Conservation (phyloP, 2,797 vertebrate genomes). For the Argyrosomus regius region DNA sequence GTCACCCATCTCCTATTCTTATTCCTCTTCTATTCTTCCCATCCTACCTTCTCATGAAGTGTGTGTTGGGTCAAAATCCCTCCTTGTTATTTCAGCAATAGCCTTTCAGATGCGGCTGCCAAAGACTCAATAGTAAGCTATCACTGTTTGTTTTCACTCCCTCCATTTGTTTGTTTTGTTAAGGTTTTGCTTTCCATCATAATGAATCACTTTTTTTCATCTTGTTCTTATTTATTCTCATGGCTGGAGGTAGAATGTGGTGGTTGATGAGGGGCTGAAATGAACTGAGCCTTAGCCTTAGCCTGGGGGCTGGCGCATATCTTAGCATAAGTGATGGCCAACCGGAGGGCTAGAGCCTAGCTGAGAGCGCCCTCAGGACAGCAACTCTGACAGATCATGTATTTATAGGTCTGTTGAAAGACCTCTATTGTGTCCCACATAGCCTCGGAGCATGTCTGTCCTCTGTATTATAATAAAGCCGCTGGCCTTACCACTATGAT, state of each 20-base stretch:
- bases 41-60: not conserved
- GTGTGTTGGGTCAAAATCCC: slow-evolving; percentile 36
- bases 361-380: slow-evolving; percentile 84
- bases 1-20: slow-evolving; percentile 18
- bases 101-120: slow-evolving; percentile 64
- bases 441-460: slow-evolving; percentile 88
- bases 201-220: slow-evolving; percentile 84
- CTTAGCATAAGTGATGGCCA: slow-evolving; percentile 89
- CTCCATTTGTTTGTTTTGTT: slow-evolving; percentile 85
- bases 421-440: slow-evolving; percentile 90
- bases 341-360: slow-evolving; percentile 83
- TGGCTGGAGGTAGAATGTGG: slow-evolving; percentile 83
- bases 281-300: slow-evolving; percentile 87
- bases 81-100: slow-evolving; percentile 47
- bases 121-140: slow-evolving; percentile 66
- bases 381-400: slow-evolving; percentile 88
- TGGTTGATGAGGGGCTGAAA: slow-evolving; percentile 88
- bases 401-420: slow-evolving; percentile 91
- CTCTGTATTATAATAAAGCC: slow-evolving; percentile 89
- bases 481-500: slow-evolving; percentile 84
- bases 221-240: slow-evolving; percentile 86
- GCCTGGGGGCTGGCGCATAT: slow-evolving; percentile 84
- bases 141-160: slow-evolving; percentile 76
- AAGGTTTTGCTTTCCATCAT: slow-evolving; percentile 85
- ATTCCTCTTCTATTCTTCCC: too few relatives aligned